Conservation (phyloP, 2,113 vertebrate species). For the Australoheros scitulus region DNA sequence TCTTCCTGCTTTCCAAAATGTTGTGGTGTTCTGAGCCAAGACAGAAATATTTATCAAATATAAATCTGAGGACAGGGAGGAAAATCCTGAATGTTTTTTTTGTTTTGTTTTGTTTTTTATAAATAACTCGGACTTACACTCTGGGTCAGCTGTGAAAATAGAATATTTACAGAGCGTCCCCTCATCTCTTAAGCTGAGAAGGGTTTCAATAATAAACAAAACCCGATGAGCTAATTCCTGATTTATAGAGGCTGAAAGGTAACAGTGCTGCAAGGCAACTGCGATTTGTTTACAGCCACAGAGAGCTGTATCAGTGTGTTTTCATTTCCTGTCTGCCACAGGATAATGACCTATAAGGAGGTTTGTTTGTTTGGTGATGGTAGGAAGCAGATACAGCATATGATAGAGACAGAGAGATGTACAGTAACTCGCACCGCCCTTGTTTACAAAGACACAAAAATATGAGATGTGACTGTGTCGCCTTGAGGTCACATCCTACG, state of each 20-base stretch:
- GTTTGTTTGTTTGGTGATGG: conserved; percentile 12
- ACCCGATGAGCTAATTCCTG: not conserved
- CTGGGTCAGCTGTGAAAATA: conserved; percentile 27
- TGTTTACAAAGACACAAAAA: not conserved
- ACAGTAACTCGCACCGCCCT: not conserved
- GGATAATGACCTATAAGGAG: conserved; percentile 10
- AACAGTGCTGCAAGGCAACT: not conserved
- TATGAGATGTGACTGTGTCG: not conserved
- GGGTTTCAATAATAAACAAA: conserved; percentile 24
- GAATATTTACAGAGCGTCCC: not conserved
- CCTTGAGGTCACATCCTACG: not conserved
- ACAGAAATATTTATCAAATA: conserved; percentile 57
- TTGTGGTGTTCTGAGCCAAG: conserved; percentile 33
- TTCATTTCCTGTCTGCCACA: conserved; percentile 27
- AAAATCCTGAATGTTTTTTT: conserved; percentile 38
- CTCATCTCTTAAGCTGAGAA: not conserved
- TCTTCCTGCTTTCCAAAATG: conserved; percentile 60
- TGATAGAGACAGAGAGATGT: not conserved
- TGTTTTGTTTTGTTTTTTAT: not conserved
- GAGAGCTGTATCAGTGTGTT: conserved; percentile 4
- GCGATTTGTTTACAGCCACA: conserved; percentile 14
- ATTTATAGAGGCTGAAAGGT: not conserved
- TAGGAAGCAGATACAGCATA: conserved; percentile 4
- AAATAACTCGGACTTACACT: conserved; percentile 32
- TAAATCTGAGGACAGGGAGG: conserved; percentile 15